These are phyloP conservation scores for Terebella lapidaria DNA, from an alignment of 2,888 invertebrate genomes.

Conservation along the genomic window DNA sequence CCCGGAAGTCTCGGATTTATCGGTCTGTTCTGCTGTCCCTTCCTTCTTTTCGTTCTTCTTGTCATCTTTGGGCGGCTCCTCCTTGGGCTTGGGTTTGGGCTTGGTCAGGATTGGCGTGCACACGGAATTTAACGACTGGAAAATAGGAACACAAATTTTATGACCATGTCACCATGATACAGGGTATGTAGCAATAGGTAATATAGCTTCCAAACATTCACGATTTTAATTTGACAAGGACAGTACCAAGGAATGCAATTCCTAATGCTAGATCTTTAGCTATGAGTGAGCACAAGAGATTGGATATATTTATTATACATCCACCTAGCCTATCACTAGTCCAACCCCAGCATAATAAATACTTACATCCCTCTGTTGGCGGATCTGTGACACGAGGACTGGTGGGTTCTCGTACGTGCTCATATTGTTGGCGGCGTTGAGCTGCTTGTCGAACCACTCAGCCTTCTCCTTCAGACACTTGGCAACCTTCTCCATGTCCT, in stretches of 20 bases:
- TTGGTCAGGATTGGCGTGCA: constrained; percentile 76
- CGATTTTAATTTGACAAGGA: no score
- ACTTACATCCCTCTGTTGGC: constrained; percentile 69
- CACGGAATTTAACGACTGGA: constrained; percentile 55
- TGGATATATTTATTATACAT: no score
- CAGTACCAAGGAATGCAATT: no score
- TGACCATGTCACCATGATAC: no score
- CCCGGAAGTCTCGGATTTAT: not conserved
- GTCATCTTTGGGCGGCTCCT: constrained; percentile 61
- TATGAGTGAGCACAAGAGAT: no score
- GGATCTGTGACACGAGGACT: constrained; percentile 73
- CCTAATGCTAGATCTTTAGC: no score
- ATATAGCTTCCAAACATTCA: no score
- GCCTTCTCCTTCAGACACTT: constrained; percentile 63
- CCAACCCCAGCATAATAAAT: no score
- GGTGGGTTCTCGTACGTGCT: constrained; percentile 68
- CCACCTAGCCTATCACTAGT: no score
- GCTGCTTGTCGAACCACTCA: constrained; percentile 77
- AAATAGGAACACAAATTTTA: not conserved
- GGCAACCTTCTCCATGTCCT: constrained; percentile 71
- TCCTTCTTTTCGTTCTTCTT: constrained; percentile 27
- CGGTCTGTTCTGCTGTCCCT: not conserved
- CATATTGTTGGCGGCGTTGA: constrained; percentile 63
- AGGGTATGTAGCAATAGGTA: no score
- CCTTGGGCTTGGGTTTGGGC: constrained; percentile 90